Conservation (phyloP, 2,888 invertebrate species). For the Cheilosia vulpina region DNA sequence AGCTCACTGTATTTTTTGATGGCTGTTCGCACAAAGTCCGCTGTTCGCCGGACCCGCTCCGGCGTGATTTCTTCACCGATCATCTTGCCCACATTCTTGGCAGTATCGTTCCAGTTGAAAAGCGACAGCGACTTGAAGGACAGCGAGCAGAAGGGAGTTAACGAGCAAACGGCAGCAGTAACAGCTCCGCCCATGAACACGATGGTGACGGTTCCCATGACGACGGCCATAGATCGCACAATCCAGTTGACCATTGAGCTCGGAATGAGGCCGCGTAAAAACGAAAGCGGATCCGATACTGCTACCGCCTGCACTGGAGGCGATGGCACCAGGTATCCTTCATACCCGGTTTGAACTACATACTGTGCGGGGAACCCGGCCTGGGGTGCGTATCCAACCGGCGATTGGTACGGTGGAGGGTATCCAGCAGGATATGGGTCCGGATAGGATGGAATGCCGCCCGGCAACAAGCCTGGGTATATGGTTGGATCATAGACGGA, state of each 20-base stretch:
- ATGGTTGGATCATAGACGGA: slow-evolving; percentile 79
- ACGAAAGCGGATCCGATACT: slow-evolving; percentile 71
- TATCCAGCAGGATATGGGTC: slow-evolving; percentile 80
- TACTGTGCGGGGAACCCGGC: slow-evolving; percentile 80
- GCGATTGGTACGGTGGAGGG: slow-evolving; percentile 76
- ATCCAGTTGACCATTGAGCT: slow-evolving; percentile 81
- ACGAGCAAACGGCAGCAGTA: slow-evolving; percentile 85
- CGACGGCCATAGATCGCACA: slow-evolving; percentile 83
- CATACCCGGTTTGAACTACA: slow-evolving; percentile 83
- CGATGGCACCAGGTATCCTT: slow-evolving; percentile 83
- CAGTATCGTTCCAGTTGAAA: slow-evolving; percentile 78
- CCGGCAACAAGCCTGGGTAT: slow-evolving; percentile 80
- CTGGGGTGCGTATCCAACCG: slow-evolving; percentile 75
- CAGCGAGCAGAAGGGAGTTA: slow-evolving; percentile 86
- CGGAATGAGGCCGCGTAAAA: slow-evolving; percentile 78
- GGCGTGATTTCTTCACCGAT: slow-evolving; percentile 84
- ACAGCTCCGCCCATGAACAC: slow-evolving; percentile 85
- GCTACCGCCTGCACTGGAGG: slow-evolving; percentile 71
- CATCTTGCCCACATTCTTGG: slow-evolving; percentile 80
- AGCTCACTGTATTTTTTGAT: slow-evolving; percentile 85
- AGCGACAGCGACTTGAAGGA: slow-evolving; percentile 81
- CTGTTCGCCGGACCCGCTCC: slow-evolving; percentile 85
- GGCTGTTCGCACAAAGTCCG: slow-evolving; percentile 85
- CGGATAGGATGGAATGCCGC: slow-evolving; percentile 82
- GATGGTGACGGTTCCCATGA: slow-evolving; percentile 83